These are phyloP conservation scores for Lepus americanus DNA, from an alignment of 2,113 vertebrate species.

Conservation along the genomic window DNA sequence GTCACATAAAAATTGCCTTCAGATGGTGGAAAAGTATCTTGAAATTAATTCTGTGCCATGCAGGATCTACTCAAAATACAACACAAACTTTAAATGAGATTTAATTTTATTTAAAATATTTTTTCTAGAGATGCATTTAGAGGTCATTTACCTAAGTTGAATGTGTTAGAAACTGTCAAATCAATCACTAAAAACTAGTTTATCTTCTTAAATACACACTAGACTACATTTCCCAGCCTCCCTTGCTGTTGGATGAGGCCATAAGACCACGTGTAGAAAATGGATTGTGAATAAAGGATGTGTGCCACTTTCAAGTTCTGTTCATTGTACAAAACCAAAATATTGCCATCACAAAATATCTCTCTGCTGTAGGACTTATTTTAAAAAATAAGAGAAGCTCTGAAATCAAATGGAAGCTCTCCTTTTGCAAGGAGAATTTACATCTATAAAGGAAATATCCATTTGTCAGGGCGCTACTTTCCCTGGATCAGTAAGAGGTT, in stretches of 20 bases:
- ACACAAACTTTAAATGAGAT: conserved; percentile 33
- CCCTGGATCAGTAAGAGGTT: neutral
- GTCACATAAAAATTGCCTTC: conserved; percentile 57
- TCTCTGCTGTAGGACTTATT: neutral
- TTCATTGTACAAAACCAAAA: neutral
- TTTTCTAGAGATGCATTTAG: conserved; percentile 1
- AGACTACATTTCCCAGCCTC: neutral
- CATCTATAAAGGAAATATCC: neutral
- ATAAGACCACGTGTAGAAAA: neutral
- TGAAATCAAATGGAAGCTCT: neutral
- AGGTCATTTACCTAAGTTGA: neutral
- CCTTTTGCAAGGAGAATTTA: neutral
- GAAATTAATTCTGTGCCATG: conserved; percentile 34
- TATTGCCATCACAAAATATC: neutral
- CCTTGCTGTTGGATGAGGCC: neutral
- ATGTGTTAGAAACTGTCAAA: neutral
- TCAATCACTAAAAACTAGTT: neutral
- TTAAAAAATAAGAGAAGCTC: neutral
- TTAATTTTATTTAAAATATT: conserved; percentile 5
- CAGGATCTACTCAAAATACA: neutral
- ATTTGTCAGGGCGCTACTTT: neutral
- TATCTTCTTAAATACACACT: neutral
- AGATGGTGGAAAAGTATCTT: conserved; percentile 52
- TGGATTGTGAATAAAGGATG: neutral
- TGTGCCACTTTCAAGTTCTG: neutral